Base-by-base conservation (phyloP, 2,888 invertebrate genomes). In the Drosophila setosimentum region DNA sequence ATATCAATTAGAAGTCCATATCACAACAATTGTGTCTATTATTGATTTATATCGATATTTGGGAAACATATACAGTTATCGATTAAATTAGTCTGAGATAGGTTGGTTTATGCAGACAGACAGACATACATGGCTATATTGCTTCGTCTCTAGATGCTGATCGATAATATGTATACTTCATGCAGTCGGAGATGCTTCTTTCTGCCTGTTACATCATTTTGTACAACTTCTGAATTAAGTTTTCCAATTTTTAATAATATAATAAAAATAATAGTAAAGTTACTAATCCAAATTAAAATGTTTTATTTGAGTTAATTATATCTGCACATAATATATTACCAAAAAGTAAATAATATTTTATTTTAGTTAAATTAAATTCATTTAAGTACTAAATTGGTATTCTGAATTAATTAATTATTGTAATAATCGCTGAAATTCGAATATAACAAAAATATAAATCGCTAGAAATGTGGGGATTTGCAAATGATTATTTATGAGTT, bases 1-100 rank as follows among this genome's bases (percentile, higher is more conserved):
- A 33, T 35, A 35, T 13, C 6, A 21, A 42, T 21, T 21, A 11
- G 3, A 21, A 42, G 3, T 1, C 13, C 6, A 21, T 13, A 45
- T 13, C 3, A 13, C 21, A 7, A 21, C 3, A 21, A 42, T 5
- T 42, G 40, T 11, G 11, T 2, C 1, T 1, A 11, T n/a, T 5
- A 1, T 42, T 21, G 11, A 21, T 42, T 2, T 3, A 6, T 42
- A 11, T 42, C 42, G 11, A n/a, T 10, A n/a, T n/a, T n/a, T 0
- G 2, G 2, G 10, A 2, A 11, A 42, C 6, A 0, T 2, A 1
- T 13, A 6, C 13, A 3, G 21, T 3, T 13, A 7, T 21, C 6
- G 42, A 21, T 42, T 0, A 42, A 21, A 21, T 13, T 42, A 42
- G 21, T 42, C 21, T 45, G 21, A 21, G 7, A 13, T 21, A 6